Conservation (phyloP, 2,113 vertebrate genomes). For the Plectropomus leopardus region DNA sequence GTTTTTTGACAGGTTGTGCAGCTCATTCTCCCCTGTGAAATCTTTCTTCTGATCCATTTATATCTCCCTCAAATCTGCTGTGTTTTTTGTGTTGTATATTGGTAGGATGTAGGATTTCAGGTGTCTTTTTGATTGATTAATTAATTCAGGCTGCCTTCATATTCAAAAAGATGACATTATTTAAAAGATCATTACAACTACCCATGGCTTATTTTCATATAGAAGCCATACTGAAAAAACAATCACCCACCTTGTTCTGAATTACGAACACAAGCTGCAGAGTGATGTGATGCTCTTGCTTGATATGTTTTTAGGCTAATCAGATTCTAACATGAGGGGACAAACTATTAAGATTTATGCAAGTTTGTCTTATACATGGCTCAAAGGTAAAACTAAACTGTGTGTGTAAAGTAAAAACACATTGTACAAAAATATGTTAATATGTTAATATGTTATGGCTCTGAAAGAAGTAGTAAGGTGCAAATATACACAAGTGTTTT, state of each 20-base stretch:
- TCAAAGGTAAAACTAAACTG: neutral
- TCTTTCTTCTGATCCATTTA: neutral
- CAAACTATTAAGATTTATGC: neutral
- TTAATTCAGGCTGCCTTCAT: neutral
- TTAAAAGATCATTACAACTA: neutral
- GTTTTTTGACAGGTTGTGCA: slow-evolving; percentile 2
- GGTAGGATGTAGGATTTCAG: neutral
- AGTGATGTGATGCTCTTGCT: neutral
- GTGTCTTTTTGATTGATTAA: neutral
- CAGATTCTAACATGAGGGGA: neutral
- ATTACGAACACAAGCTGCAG: neutral
- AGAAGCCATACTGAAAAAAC: neutral
- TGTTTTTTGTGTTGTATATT: neutral
- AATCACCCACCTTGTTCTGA: neutral
- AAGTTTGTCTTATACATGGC: neutral
- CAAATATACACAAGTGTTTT: too few species aligned
- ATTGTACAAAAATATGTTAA: too few species aligned
- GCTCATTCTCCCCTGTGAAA: neutral
- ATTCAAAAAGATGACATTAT: neutral
- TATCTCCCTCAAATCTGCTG: too few species aligned
- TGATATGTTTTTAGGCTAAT: neutral
- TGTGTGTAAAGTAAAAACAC: neutral
- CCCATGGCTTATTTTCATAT: neutral
- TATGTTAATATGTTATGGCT: too few species aligned
- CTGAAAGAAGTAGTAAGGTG: too few species aligned